Conservation (phyloP, 1,140 invertebrate species). For the Drosophila neocordata region DNA sequence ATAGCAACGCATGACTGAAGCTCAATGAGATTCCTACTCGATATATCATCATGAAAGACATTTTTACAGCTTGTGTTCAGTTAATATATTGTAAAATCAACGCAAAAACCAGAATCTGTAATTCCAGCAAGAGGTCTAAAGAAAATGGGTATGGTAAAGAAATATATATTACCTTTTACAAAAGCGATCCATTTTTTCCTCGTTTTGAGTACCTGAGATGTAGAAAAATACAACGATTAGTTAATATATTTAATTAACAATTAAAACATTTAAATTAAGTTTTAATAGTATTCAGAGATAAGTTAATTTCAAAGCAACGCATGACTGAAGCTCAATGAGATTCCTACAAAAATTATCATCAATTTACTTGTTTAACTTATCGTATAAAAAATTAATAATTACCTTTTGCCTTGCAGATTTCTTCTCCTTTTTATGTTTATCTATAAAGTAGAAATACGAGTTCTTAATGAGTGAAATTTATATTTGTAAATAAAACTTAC, state of each 20-base stretch:
- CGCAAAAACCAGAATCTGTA: neutral
- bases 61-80: neutral
- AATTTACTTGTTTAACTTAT: slow-evolving; percentile 3
- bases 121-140: neutral
- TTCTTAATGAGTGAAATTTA: neutral
- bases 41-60: slow-evolving; percentile 58
- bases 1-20: slow-evolving; percentile 73
- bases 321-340: slow-evolving; percentile 85
- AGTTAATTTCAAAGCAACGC: slow-evolving; percentile 76
- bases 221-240: slow-evolving; percentile 27
- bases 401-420: neutral
- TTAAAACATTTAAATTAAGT: neutral
- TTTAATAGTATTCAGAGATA: slow-evolving; percentile 31
- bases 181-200: neutral
- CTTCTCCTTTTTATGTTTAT: neutral
- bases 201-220: slow-evolving; percentile 31
- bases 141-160: neutral
- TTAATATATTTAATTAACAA: neutral
- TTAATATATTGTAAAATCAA: too few relatives aligned
- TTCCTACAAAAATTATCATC: slow-evolving; percentile 84
- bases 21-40: slow-evolving; percentile 87
- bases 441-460: neutral
- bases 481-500: neutral
- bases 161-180: neutral
- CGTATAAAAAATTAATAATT: neutral